Conservation (phyloP, 2,797 vertebrate genomes). For the Oceanodroma leucorhoa region DNA sequence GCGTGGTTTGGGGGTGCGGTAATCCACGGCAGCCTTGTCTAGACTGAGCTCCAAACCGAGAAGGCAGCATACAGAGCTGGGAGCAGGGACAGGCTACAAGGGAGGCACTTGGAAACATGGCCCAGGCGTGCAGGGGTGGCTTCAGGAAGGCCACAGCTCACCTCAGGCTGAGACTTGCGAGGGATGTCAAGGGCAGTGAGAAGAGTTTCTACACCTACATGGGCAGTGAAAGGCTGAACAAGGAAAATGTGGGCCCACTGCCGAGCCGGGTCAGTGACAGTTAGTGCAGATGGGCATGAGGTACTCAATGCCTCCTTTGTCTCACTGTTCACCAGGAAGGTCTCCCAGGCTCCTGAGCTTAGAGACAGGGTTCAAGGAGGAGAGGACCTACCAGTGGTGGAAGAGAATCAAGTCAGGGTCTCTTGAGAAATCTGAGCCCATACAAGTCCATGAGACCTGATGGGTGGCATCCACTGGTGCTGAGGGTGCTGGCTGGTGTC, state of each 20-base stretch:
- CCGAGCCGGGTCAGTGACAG: background rate
- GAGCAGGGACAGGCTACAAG: background rate
- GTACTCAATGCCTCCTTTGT: background rate
- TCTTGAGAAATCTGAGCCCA: background rate
- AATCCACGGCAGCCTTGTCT: background rate
- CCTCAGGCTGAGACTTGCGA: background rate
- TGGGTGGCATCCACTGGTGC: background rate
- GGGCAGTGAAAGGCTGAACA: background rate
- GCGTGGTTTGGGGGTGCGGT: background rate
- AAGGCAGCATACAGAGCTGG: background rate
- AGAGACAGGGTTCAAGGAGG: background rate
- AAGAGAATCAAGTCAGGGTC: background rate
- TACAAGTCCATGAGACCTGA: background rate
- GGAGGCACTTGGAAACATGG: background rate
- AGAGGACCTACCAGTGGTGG: background rate
- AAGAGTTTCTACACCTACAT: background rate
- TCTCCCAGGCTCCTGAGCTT: background rate
- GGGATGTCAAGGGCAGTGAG: background rate
- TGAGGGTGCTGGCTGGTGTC: background rate
- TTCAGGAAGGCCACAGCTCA: background rate
- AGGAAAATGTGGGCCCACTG: background rate
- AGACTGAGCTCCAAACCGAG: background rate
- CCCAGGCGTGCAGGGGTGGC: background rate
- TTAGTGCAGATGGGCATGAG: background rate
- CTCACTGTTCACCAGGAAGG: background rate